phyloP scores from a whole-genome alignment of 2,113 vertebrate genomes.

The Corythornis vintsioides region DNA sequence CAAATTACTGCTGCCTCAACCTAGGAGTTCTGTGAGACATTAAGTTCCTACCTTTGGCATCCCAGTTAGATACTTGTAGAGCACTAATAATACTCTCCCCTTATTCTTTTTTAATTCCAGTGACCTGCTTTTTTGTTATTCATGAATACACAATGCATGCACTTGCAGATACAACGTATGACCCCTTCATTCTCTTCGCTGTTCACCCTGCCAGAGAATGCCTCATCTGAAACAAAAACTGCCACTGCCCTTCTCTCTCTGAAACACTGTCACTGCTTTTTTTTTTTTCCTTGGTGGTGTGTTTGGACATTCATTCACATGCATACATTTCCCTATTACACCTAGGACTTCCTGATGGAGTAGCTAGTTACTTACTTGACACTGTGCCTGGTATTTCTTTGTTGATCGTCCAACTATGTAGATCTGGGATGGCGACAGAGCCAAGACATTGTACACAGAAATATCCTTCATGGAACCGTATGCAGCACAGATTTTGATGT shows the following conservation, averaged over 20 bases:
- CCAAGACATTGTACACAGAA: constrained; percentile 95
- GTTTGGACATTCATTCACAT: not conserved
- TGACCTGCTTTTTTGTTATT: not conserved
- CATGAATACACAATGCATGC: not conserved
- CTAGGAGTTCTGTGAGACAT: not conserved
- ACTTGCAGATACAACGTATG: not conserved
- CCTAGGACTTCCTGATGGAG: not conserved
- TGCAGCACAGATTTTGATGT: constrained; percentile 96
- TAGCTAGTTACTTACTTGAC: constrained; percentile 83
- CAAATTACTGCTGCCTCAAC: not conserved
- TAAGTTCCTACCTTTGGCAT: not conserved
- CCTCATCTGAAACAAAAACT: not conserved
- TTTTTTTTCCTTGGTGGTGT: not conserved
- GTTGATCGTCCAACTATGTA: constrained; percentile 95
- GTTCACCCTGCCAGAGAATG: not conserved
- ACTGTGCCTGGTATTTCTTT: constrained; percentile 97
- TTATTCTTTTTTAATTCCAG: not conserved
- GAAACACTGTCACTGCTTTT: not conserved
- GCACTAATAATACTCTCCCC: not conserved
- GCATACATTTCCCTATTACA: not conserved
- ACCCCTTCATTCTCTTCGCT: not conserved
- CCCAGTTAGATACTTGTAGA: not conserved
- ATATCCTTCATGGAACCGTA: constrained; percentile 98
- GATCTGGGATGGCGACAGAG: constrained; percentile 90
- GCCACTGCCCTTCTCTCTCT: not conserved